Percentiles rank a stretch among this genome's conserved stretches.
These are phyloP conservation scores for Narcine bancroftii DNA, from an alignment of 2,113 vertebrate genomes.

Conservation along the genomic window DNA sequence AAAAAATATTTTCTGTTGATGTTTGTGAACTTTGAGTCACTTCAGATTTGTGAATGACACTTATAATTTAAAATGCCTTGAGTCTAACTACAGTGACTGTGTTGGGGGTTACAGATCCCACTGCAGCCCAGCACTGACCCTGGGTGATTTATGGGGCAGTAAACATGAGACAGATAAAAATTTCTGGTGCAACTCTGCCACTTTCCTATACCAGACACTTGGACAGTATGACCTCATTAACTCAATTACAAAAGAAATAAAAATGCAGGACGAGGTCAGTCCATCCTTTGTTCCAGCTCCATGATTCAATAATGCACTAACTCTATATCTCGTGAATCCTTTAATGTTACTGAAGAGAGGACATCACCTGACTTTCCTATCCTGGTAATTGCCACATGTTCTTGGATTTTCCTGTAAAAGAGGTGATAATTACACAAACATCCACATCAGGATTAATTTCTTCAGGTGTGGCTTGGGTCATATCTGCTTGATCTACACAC, in stretches of 20 bases:
- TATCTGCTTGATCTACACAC: not conserved
- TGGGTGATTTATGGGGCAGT: not conserved
- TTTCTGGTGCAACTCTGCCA: not conserved
- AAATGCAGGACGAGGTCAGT: too few species aligned
- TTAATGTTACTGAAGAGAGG: not conserved
- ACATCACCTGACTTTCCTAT: not conserved
- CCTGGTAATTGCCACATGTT: not conserved
- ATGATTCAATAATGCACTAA: too few species aligned
- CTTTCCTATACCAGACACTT: not conserved
- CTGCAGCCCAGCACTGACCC: not conserved
- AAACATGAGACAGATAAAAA: not conserved
- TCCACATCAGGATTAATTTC: too few species aligned
- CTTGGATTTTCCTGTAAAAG: not conserved
- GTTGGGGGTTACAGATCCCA: not conserved
- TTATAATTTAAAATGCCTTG: not conserved
- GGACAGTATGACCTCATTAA: not conserved
- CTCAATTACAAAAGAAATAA: too few species aligned
- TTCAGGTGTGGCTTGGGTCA: not conserved
- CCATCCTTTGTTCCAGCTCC: too few species aligned
- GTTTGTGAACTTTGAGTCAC: not conserved
- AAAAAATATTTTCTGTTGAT: not conserved
- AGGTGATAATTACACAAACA: not conserved
- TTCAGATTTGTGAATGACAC: not conserved
- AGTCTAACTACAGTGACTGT: not conserved
- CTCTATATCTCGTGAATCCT: too few species aligned